These are phyloP conservation scores for Pachyseris speciosa DNA, from an alignment of 64 coral and sea anemone species.

Conservation along the genomic window DNA sequence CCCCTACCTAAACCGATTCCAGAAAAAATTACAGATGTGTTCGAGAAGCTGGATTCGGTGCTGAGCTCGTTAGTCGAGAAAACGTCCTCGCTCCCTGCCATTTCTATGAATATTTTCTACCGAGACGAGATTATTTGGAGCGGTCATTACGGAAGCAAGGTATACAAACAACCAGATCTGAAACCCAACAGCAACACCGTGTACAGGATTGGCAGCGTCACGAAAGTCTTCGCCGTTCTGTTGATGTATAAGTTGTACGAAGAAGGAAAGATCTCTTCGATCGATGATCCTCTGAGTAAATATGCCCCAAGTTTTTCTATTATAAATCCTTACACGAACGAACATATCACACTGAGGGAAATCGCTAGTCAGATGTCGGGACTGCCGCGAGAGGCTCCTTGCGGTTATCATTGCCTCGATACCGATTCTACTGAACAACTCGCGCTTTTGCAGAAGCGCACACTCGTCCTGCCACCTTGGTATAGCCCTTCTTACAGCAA, in stretches of 20 bases:
- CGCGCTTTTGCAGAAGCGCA: not conserved
- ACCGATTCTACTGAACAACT: slow-evolving; percentile 28
- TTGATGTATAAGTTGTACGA: slow-evolving; percentile 64
- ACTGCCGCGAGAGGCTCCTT: slow-evolving; percentile 65
- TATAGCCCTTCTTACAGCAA: slow-evolving; percentile 50
- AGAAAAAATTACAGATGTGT: slow-evolving; percentile 4
- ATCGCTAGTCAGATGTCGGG: slow-evolving; percentile 71
- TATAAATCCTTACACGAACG: slow-evolving; percentile 50
- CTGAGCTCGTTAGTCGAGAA: slow-evolving; percentile 9
- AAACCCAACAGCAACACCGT: slow-evolving; percentile 22
- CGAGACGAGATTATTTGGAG: slow-evolving; percentile 35
- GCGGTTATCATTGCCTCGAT: not conserved
- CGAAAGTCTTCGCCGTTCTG: slow-evolving; percentile 57
- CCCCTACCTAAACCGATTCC: slow-evolving; percentile 39
- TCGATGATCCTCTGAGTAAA: slow-evolving; percentile 71
- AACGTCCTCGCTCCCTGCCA: slow-evolving; percentile 29
- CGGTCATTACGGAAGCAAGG: slow-evolving; percentile 64
- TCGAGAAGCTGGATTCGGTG: not conserved
- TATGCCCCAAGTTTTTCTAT: slow-evolving; percentile 64
- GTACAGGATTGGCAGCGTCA: slow-evolving; percentile 73
- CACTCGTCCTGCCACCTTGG: slow-evolving; percentile 4
- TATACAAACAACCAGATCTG: not conserved
- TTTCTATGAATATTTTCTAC: slow-evolving; percentile 64
- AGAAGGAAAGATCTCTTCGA: slow-evolving; percentile 53
- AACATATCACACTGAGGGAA: slow-evolving; percentile 61